phyloP scores from a whole-genome alignment of 2,113 vertebrate species.

The Beaufortia kweichowensis region DNA sequence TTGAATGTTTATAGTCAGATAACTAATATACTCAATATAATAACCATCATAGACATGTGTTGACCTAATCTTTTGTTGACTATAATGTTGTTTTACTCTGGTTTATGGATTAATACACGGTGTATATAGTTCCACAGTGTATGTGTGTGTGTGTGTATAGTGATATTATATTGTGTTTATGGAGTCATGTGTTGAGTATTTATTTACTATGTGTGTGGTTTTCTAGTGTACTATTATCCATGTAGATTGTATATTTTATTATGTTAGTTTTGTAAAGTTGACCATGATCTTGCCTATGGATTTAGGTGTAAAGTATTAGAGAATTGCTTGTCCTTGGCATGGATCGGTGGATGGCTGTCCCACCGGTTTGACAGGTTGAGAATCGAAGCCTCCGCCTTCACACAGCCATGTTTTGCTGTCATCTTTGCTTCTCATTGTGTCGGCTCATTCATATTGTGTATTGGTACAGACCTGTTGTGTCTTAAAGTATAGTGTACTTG shows the following conservation, averaged over 20 bases:
- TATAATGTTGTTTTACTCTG: not conserved
- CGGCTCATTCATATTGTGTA: not conserved
- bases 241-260: no score
- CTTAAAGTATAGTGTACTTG: no score
- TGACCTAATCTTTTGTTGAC: not conserved
- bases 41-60: not conserved
- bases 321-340: conserved; percentile 42
- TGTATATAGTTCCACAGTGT: not conserved
- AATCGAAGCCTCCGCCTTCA: conserved; percentile 25
- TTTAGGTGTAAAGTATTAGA: not conserved
- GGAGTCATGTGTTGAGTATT: not conserved
- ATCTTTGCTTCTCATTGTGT: conserved; percentile 8
- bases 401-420: not conserved
- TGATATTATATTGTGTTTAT: not conserved
- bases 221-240: no score
- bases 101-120: not conserved
- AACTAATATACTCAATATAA: not conserved
- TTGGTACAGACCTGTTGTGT: not conserved
- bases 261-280: no score
- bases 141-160: no score
- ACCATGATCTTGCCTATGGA: not conserved
- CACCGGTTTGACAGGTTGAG: conserved; percentile 64
- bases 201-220: not conserved
- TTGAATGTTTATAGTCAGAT: not conserved
- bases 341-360: conserved; percentile 33